These are phyloP conservation scores for Cephalopterus ornatus DNA, from an alignment of 2,113 vertebrate species.

Conservation along the genomic window DNA sequence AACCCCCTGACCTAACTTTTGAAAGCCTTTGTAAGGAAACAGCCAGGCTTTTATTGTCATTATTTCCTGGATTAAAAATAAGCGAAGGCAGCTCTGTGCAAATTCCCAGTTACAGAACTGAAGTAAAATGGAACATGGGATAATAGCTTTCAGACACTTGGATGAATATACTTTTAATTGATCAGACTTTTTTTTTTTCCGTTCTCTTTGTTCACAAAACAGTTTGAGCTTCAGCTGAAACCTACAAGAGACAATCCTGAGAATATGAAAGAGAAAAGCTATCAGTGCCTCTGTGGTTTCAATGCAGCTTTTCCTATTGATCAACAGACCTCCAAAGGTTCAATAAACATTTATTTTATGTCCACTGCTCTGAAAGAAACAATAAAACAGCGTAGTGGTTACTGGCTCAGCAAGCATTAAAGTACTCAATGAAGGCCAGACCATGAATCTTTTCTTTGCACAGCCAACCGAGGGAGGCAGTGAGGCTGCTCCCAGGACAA, in stretches of 20 bases:
- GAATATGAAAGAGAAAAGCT: slow-evolving; percentile 4
- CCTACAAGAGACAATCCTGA: background rate
- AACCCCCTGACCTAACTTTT: background rate
- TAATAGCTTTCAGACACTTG: slow-evolving; percentile 19
- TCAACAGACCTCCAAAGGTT: slow-evolving; percentile 40
- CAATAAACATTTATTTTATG: slow-evolving; percentile 59
- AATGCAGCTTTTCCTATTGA: slow-evolving; percentile 35
- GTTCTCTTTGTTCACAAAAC: background rate
- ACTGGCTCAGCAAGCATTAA: slow-evolving; percentile 25
- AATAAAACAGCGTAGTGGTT: slow-evolving; percentile 3
- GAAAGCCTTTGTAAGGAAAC: slow-evolving; percentile 11
- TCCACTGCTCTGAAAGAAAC: slow-evolving; percentile 25
- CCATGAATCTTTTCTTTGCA: background rate
- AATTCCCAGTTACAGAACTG: background rate
- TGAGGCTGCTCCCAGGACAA: background rate
- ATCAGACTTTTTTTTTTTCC: background rate
- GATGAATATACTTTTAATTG: slow-evolving; percentile 24
- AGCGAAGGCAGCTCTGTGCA: background rate
- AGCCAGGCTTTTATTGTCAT: background rate
- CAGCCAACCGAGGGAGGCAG: background rate
- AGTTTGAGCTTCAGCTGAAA: background rate
- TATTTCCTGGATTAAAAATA: slow-evolving; percentile 15
- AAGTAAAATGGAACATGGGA: slow-evolving; percentile 3
- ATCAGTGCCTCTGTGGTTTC: slow-evolving; percentile 21
- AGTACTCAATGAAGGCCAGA: slow-evolving; percentile 7